Evolutionary conservation across 2,113 vertebrate species (phyloP).

Genomic region (Sinocyclocheilus anshuiensis): DNA sequence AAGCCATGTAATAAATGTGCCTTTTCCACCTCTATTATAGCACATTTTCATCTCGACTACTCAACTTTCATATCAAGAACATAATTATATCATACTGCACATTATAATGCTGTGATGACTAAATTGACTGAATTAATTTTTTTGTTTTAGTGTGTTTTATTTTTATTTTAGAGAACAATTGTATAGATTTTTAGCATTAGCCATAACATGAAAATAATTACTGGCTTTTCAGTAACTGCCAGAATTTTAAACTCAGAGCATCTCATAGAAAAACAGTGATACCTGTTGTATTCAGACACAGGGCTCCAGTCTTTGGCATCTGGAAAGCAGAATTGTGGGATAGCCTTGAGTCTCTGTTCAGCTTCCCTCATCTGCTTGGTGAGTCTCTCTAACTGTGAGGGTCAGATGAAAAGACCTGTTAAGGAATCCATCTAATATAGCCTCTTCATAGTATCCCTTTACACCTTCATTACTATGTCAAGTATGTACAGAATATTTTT

Average conservation of each 20-base stretch:
- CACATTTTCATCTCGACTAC: background rate
- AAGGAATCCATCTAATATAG: conserved; percentile 22
- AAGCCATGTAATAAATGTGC: too few relatives aligned
- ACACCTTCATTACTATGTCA: conserved; percentile 43
- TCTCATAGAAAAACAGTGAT: conserved; percentile 20
- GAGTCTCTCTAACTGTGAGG: conserved; percentile 87
- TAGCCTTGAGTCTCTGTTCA: conserved; percentile 95
- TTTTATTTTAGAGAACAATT: too few relatives aligned
- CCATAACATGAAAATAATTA: background rate
- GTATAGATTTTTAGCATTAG: too few relatives aligned
- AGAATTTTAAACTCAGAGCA: background rate
- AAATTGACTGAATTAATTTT: background rate
- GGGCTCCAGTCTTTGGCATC: conserved; percentile 97
- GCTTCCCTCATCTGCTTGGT: conserved; percentile 98
- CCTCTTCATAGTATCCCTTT: conserved; percentile 33
- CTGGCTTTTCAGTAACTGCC: background rate
- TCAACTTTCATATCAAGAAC: background rate
- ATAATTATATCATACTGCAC: background rate
- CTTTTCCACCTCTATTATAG: background rate
- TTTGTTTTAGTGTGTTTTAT: too few relatives aligned
- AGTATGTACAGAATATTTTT: conserved; percentile 55
- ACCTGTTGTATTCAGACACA: conserved; percentile 94
- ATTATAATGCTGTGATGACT: background rate
- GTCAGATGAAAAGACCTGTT: background rate
- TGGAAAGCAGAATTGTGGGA: conserved; percentile 99